Evolutionary conservation across 2,113 vertebrate genomes (phyloP).

Genomic region (Channa argus): DNA sequence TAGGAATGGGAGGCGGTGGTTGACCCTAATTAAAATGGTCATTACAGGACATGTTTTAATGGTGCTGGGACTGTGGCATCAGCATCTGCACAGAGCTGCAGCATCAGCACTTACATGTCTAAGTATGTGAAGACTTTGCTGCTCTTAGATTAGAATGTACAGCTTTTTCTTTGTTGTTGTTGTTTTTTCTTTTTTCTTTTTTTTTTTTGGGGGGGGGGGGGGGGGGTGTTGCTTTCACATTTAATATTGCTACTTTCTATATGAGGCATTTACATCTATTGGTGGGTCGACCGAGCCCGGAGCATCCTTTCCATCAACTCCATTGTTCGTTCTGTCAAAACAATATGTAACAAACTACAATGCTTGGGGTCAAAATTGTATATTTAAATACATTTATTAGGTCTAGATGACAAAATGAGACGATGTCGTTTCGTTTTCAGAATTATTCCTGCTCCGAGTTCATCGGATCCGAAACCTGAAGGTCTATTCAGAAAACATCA

Average conservation of each 20-base stretch:
- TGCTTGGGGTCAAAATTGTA: background rate
- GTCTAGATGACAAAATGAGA: background rate
- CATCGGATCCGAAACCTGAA: conserved; percentile 9
- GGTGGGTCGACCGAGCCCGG: background rate
- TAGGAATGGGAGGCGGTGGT: no score
- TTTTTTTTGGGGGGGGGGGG: no score
- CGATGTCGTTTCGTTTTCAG: background rate
- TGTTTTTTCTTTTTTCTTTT: no score
- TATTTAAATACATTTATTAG: background rate
- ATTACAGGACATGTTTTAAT: conserved; percentile 2
- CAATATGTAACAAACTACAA: conserved; percentile 25
- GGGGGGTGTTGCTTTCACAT: no score
- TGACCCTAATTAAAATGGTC: background rate
- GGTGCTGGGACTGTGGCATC: conserved; percentile 25
- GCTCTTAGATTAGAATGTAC: background rate
- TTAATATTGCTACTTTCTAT: no score
- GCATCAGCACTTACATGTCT: conserved; percentile 47
- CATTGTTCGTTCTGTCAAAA: background rate
- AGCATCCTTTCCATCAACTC: background rate
- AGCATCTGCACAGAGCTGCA: conserved; percentile 48
- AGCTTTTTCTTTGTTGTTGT: no score
- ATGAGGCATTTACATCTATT: background rate
- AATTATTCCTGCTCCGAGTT: background rate
- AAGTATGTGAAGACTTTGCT: conserved; percentile 10
- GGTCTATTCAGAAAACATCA: conserved; percentile 7